Evolutionary conservation across 2,797 vertebrate species (phyloP).

Genomic region (Champsocephalus gunnari): DNA sequence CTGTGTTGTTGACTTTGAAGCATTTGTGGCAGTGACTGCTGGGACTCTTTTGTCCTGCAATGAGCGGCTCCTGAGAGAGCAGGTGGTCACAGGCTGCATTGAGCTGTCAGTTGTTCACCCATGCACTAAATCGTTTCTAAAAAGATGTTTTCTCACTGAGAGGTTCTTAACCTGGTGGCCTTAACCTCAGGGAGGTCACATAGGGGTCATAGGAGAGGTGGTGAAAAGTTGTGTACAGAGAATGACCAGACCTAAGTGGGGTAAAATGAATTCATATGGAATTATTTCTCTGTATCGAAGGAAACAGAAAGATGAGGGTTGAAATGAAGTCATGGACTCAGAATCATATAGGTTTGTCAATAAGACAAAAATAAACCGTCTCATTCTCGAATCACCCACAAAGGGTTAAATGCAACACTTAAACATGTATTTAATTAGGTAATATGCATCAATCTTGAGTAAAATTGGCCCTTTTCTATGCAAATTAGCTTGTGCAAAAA

Average conservation of each 20-base stretch:
- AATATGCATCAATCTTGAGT: background rate
- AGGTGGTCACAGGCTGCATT: constrained; percentile 49
- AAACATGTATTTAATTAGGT: background rate
- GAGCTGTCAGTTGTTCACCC: constrained; percentile 56
- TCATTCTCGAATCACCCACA: background rate
- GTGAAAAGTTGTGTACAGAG: background rate
- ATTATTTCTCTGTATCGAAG: background rate
- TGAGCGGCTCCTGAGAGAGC: constrained; percentile 37
- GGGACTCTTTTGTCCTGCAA: constrained; percentile 15
- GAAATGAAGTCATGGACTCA: background rate
- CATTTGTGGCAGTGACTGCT: constrained; percentile 16
- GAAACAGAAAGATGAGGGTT: background rate
- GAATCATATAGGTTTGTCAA: background rate
- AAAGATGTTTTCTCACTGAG: constrained; percentile 52
- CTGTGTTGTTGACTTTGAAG: background rate
- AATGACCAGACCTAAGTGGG: background rate
- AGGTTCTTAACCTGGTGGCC: constrained; percentile 30
- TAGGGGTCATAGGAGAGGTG: constrained; percentile 16
- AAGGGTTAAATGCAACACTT: background rate
- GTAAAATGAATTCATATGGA: background rate
- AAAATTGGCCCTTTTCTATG: background rate
- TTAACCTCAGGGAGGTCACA: constrained; percentile 6
- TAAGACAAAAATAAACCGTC: background rate
- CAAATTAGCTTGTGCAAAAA: background rate
- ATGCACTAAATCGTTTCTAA: constrained; percentile 63